Percentiles rank a stretch among this genome's conserved stretches.
Conservation (phyloP, 2,888 invertebrate species). For the Zhuqinia jingwanae region DNA sequence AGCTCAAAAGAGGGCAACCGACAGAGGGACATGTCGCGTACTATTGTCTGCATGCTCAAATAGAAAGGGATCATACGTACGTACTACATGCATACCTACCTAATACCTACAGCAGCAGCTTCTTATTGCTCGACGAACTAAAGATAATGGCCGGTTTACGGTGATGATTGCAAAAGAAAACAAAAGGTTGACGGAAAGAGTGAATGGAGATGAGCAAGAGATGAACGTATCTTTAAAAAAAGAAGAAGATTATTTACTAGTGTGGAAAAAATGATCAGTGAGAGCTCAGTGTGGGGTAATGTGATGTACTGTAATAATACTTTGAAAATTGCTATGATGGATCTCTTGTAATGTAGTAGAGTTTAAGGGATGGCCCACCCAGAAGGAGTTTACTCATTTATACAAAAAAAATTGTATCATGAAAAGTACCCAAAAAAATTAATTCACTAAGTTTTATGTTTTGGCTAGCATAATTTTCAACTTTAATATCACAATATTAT, state of each 20-base stretch:
- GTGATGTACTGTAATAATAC: not conserved
- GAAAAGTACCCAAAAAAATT: not conserved
- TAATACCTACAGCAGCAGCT: conserved; percentile 50
- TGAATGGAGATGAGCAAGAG: conserved; percentile 3
- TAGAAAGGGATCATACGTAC: too few relatives aligned
- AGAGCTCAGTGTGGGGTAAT: conserved; percentile 1
- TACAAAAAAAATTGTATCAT: not conserved
- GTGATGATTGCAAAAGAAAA: not conserved
- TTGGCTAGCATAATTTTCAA: too few relatives aligned
- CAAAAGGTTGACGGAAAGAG: not conserved
- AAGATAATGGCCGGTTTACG: not conserved
- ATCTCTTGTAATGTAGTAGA: conserved; percentile 43
- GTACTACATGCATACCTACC: too few relatives aligned
- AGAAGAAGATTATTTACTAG: not conserved
- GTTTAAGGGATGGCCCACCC: conserved; percentile 39
- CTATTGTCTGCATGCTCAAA: too few relatives aligned
- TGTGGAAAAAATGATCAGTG: conserved; percentile 22
- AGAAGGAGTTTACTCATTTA: conserved; percentile 11
- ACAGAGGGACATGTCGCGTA: too few relatives aligned
- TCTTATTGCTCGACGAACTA: not conserved
- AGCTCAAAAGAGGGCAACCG: too few relatives aligned
- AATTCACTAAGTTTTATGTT: too few relatives aligned
- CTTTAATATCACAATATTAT: too few relatives aligned
- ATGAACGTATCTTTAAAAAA: not conserved
- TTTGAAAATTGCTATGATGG: conserved; percentile 33